Base-by-base conservation (phyloP, 2,888 invertebrate species). In the Meloe dianella region DNA sequence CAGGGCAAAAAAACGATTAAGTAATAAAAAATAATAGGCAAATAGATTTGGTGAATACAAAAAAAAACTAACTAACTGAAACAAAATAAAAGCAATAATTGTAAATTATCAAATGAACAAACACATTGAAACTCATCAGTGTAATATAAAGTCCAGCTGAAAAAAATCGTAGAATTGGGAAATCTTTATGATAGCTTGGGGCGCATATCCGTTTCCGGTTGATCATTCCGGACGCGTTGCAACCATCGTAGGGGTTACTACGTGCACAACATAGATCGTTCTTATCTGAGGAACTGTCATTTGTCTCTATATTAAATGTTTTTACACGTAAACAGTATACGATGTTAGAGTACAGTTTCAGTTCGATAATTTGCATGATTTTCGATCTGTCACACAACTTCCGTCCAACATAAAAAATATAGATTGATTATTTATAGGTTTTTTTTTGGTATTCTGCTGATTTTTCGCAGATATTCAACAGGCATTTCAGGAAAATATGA, bases 231-330 rank as follows among this genome's bases (percentile, higher is more conserved):
- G 70, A 63, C 75, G 76, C 76, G 75, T 77, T 68, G 70, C 66
- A 70, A 68, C 73, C 74, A 75, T 77, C 74, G 69, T 17, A 47
- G 74, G 75, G 74, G 73, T 72, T 66, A 69, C 66, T 73, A 78
- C 78, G 78, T 78, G 78, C 74, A 68, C 65, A 71, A 78, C 74
- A 77, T 78, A 77, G 71, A 77, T 72, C 66, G 72, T 63, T 38
- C 47, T 69, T 73, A 75, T 75, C 75, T 72, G 64, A 65, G 67
- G 62, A 70, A 69, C 73, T 73, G 73, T 73, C 73, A 71, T 70
- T 74, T 65, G 67, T 47, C 22, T 47, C 41, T 35, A 38, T 60
- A 29, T 60, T 24, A 54, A 54, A 54, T 54, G 27, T 54, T 54
- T 54, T 14, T 54, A 24, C n/a, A 54, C 51, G 22, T 51, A 51